Base-by-base conservation (phyloP, 2,888 invertebrate genomes). In the Odontocolon sp. region DNA sequence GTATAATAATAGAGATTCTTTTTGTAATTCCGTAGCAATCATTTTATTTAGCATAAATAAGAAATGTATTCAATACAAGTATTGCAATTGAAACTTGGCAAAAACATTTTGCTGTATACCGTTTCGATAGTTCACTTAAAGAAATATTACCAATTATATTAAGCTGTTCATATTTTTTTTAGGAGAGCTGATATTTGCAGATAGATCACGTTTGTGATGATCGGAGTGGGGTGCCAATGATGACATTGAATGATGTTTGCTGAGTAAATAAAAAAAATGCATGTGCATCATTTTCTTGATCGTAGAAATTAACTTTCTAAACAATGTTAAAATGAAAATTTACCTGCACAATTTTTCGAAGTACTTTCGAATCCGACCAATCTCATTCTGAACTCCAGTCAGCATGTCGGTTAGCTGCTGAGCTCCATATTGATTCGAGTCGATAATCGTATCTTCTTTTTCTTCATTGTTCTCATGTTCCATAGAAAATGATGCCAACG, bases 341-440 rank as follows among this genome's bases (percentile, higher is more conserved):
- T 8, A 83, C 83, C 80, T 79, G 80, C 83, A 83, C 38, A 82
- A 57, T 47, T 77, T 77, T 21, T 76, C 74, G 31, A 80, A 80
- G 56, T 77, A 81, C 26, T 69, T 74, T 23, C 79, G 80, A 69
- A 83, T 79, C 8, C 72, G 67, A 23, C 36, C 31, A 3, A 84
- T 9, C n/a, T 81, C 80, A 23, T 67, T 80, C 28, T 82, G 78
- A 0, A 82, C 67, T 3, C 78, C 75, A 5, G 70, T 16, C n/a
- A 84, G 21, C 28, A 78, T 69, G 11, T 75, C 70, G 56, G 77
- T 73, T 4, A 78, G 14, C 52, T 67, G 21, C 14, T 71, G 47
- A 2, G 57, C 11, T 8, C 33, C 40, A 8, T 59, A 0, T n/a
- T 57, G 16, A 16, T 28, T 21, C 4, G 28, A 33, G 3, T 8